Conservation (phyloP, 2,888 invertebrate genomes). For the Thelaira solivaga region DNA sequence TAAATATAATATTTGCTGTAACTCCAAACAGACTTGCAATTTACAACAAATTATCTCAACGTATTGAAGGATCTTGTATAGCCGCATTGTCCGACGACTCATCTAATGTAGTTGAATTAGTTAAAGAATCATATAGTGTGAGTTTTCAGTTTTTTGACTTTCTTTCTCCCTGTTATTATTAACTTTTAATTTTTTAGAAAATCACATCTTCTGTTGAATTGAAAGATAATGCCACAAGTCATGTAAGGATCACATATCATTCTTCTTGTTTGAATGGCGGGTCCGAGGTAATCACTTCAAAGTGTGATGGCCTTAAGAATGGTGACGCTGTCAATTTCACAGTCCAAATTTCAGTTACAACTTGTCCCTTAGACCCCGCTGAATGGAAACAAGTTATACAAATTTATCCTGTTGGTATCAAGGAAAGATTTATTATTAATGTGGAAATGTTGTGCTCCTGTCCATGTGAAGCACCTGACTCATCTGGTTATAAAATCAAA, state of each 20-base stretch:
- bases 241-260: conserved; percentile 90
- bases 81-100: conserved; percentile 95
- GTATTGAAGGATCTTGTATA: conserved; percentile 95
- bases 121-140: conserved; percentile 92
- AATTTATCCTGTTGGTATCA: conserved; percentile 95
- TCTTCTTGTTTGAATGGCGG: conserved; percentile 85
- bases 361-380: conserved; percentile 88
- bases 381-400: conserved; percentile 91
- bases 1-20: conserved; percentile 98
- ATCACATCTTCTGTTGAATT: conserved; percentile 96
- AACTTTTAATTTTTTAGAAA: conserved; percentile 80
- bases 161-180: not conserved
- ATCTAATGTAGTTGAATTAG: conserved; percentile 95
- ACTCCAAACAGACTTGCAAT: conserved; percentile 89
- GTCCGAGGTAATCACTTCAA: conserved; percentile 84
- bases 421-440: conserved; percentile 91
- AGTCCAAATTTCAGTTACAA: conserved; percentile 87
- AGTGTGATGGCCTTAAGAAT: conserved; percentile 94
- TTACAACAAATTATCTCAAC: conserved; percentile 88
- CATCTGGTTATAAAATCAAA: conserved; percentile 79
- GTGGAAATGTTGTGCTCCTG: conserved; percentile 96
- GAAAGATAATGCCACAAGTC: conserved; percentile 91
- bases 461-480: conserved; percentile 89
- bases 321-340: conserved; percentile 90
- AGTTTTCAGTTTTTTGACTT: conserved; percentile 68